These are phyloP conservation scores for Anabacerthia variegaticeps DNA, from an alignment of 2,797 vertebrate species.

Conservation along the genomic window DNA sequence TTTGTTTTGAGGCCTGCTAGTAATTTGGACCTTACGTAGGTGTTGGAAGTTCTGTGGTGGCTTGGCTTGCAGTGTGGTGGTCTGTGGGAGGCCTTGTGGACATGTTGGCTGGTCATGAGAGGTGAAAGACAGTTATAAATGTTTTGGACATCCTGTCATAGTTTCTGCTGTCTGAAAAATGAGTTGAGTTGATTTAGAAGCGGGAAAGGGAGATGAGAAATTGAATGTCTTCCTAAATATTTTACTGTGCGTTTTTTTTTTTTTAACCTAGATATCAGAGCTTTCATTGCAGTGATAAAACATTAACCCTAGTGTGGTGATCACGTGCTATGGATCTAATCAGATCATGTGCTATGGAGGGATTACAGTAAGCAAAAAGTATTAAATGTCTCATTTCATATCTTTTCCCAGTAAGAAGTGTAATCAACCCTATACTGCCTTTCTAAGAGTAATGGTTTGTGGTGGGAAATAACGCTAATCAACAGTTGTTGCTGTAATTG, in stretches of 20 bases:
- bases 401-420: background rate
- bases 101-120: background rate
- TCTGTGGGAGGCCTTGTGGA: background rate
- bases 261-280: background rate
- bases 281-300: background rate
- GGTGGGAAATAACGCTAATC: background rate
- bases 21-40: background rate
- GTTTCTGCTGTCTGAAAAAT: background rate
- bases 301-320: background rate
- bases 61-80: background rate
- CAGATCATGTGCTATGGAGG: background rate
- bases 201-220: background rate
- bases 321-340: background rate
- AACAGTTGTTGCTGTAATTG: background rate
- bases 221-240: background rate
- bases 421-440: background rate
- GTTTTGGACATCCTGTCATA: background rate
- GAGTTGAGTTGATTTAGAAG: background rate
- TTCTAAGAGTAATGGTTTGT: background rate
- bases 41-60: background rate
- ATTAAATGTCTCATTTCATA: background rate
- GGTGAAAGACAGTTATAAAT: background rate
- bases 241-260: background rate
- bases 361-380: background rate
- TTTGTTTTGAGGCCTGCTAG: background rate